Base-by-base conservation (phyloP, 2,113 vertebrate species). In the Epinephelus fuscoguttatus region DNA sequence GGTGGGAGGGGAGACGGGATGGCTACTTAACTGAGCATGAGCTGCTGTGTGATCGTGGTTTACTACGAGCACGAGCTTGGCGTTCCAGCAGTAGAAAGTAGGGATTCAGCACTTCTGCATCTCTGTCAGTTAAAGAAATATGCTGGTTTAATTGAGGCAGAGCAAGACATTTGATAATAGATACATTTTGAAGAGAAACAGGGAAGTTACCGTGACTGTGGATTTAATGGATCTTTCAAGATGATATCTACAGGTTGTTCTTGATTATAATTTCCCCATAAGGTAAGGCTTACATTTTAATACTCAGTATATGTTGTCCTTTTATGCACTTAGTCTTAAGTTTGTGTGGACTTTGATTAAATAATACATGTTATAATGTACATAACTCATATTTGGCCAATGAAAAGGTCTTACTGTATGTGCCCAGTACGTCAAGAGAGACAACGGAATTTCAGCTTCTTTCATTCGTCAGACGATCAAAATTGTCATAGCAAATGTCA, bases 211-310 rank as follows among this genome's bases (percentile, higher is more conserved):
- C 4, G 63, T 21, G 3, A 4, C 15, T 60, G 37, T 69, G 45
- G 79, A 88, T 82, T 75, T 70, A 59, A 64, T 56, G 23, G 21
- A 47, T 75, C 25, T 80, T 53, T 25, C 47, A 47, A 76, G 63
- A 88, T 86, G 71, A 76, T 59, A 72, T 81, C 40, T 69, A 77
- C 81, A 84, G 72, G 68, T 86, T 86, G 30, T 74, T 79, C 8
- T 52, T 76, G 8, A 40, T 53, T 40, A 4, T 21, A 50, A 3
- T 80, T 62, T 79, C 50, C 52, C n/a, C 49, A 14, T n/a, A 82
- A 91, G 93, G 93, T 94, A 93, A 93, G 93, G 2, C 10, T 76
- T 67, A 33, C 9, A 49, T 76, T 86, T 82, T 40, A 40, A 55
- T 27, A n/a, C 42, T 1, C 42, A 10, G 42, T 21, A 9, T 74